Base-by-base conservation (phyloP, 2,888 invertebrate genomes). In the Seira sanloemensis region DNA sequence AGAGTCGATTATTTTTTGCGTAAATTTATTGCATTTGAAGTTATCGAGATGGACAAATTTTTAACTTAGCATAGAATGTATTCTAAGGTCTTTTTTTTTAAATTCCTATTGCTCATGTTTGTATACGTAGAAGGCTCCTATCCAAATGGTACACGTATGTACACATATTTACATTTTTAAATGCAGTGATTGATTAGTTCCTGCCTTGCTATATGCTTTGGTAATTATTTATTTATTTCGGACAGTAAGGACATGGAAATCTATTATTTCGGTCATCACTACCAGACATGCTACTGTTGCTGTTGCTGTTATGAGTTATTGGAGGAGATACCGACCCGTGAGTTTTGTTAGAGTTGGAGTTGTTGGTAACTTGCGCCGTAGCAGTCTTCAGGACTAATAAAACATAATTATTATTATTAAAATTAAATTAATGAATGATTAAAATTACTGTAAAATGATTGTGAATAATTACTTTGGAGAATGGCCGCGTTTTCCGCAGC, bases 401-500 rank as follows among this genome's bases (percentile, higher is more conserved):
- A n/a, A n/a, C n/a, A n/a, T n/a, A n/a, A n/a, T n/a, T n/a, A n/a
- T n/a, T n/a, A n/a, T n/a, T n/a, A n/a, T n/a, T n/a, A n/a, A n/a
- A n/a, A n/a, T n/a, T n/a, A n/a, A n/a, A n/a, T n/a, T n/a, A n/a
- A n/a, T n/a, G n/a, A n/a, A n/a, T n/a, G n/a, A n/a, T n/a, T n/a
- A n/a, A n/a, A n/a, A n/a, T n/a, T n/a, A n/a, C n/a, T n/a, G n/a
- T n/a, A n/a, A n/a, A n/a, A n/a, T n/a, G n/a, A n/a, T 72, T 24
- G 73, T 50, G 54, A 21, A 72, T 72, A n/a, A n/a, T n/a, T n/a
- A n/a, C n/a, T 78, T 65, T 86, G 76, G n/a, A 82, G 66, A 58
- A 82, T 83, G 7, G 78, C 75, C 27, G 84, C 68, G 58, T 86
- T 86, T 58, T 86, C 74, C 21, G 74, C 69, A 24, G 77, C 67